phyloP scores from a whole-genome alignment of 2,113 vertebrate genomes.

The Python bivittatus region DNA sequence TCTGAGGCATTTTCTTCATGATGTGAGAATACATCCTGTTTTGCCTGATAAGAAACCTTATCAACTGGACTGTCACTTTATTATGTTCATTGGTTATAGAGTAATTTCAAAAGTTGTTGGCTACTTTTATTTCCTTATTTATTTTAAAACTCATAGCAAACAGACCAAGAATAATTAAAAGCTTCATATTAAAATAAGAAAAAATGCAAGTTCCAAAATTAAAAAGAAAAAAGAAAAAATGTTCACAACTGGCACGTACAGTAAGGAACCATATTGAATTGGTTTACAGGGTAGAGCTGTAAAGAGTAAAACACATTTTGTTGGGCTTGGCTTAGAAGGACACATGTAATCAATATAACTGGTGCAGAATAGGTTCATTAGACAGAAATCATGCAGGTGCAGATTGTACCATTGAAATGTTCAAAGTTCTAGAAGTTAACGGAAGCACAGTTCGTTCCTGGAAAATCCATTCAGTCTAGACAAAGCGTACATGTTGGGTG shows the following conservation, averaged over 20 bases:
- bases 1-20: background rate
- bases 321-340: background rate
- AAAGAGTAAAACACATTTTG: background rate
- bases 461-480: background rate
- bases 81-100: background rate
- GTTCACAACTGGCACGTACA: background rate
- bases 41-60: background rate
- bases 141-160: background rate
- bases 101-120: background rate
- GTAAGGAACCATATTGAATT: background rate
- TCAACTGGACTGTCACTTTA: background rate
- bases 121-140: background rate
- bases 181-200: background rate
- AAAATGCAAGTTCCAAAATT: background rate
- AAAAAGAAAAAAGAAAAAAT: background rate
- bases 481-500: background rate
- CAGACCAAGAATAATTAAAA: background rate
- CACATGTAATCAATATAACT: background rate
- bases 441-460: background rate
- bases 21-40: background rate
- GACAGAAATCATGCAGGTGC: background rate
- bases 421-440: background rate
- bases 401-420: background rate
- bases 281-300: background rate
- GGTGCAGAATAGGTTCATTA: background rate